Evolutionary conservation across 2,113 vertebrate species (phyloP), one percentile per base, ranked within the genome.

Genomic region (Cephalopholis sonnerati): DNA sequence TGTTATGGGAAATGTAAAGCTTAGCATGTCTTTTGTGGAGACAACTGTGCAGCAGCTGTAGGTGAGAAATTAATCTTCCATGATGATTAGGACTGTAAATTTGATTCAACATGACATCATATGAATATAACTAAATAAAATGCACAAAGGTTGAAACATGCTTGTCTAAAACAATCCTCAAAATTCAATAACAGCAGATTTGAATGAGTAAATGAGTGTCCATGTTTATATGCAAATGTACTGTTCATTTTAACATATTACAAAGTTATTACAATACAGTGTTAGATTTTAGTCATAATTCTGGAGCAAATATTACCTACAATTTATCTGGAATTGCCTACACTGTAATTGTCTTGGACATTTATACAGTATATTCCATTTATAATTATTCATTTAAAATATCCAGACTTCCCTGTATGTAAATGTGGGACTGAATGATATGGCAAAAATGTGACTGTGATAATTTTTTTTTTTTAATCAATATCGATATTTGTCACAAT

Each of bases 351-450:
- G 27, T 27, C n/a, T 46, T 29, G 24, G 32, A 24, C 18, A 76
- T 75, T 66, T 27, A 68, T 48, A 51, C n/a, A 29, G 12, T 41
- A 24, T 51, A 54, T 79, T 64, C 27, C 27, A 25, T 20, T 27
- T 5, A 51, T 65, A 46, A 66, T 83, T 57, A 76, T 86, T 81
- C 50, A 36, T 83, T 58, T 79, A 15, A 79, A 88, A 81, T 77
- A 62, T 70, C 48, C 46, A 46, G 32, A 77, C 51, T 77, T 80
- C 66, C 8, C 66, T 76, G 27, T 57, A 77, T 83, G 77, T 69
- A 36, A 36, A 36, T 7, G 32, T 36, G 7, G 32, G 32, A 36
- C 32, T 36, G 32, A 7, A 1, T 7, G 7, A 36, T 36, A 36
- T 36, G 6, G 7, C 32, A 36, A 36, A 36, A 36, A 36, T 7